Evolutionary conservation across 2,888 invertebrate genomes (phyloP).

Genomic region (Coremacera marginata): DNA sequence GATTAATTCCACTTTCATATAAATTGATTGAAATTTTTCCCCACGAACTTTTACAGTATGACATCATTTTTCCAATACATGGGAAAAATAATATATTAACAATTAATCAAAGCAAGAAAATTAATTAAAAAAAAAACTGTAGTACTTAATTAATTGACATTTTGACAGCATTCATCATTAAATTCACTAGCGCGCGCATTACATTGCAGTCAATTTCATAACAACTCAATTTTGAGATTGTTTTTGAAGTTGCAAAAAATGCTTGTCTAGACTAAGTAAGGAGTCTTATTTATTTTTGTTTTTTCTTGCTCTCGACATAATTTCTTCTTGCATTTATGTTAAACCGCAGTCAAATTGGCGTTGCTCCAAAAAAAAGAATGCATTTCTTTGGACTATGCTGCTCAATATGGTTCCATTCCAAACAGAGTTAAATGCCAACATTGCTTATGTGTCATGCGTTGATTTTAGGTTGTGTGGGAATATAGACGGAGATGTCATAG

Average conservation of each 20-base stretch:
- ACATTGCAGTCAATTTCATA: constrained; percentile 9
- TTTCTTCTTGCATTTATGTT: not conserved
- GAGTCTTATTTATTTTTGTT: not conserved
- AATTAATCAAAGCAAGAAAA: constrained; percentile 17
- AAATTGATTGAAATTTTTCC: not conserved
- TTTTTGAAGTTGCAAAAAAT: constrained; percentile 30
- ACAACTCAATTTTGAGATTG: constrained; percentile 30
- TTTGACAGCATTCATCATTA: constrained; percentile 28
- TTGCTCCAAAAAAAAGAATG: constrained; percentile 39
- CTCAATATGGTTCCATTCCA: constrained; percentile 12
- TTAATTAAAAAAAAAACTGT: not conserved
- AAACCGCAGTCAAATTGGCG: constrained; percentile 43
- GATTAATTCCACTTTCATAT: not conserved
- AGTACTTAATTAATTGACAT: constrained; percentile 30
- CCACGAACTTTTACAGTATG: not conserved
- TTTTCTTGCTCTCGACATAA: constrained; percentile 5
- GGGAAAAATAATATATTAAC: constrained; percentile 6
- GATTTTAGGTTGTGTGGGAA: not conserved
- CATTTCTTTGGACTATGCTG: not conserved
- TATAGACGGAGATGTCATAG: no score
- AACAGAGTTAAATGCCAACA: constrained; percentile 7
- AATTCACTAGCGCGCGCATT: not conserved
- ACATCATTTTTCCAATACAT: not conserved
- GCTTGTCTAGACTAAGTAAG: constrained; percentile 23
- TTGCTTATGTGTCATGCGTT: not conserved